A percentile compares a stretch with the other conserved stretches of the same genome.
phyloP scores from a whole-genome alignment of 2,888 invertebrate genomes.

The Brenthis hecate region DNA sequence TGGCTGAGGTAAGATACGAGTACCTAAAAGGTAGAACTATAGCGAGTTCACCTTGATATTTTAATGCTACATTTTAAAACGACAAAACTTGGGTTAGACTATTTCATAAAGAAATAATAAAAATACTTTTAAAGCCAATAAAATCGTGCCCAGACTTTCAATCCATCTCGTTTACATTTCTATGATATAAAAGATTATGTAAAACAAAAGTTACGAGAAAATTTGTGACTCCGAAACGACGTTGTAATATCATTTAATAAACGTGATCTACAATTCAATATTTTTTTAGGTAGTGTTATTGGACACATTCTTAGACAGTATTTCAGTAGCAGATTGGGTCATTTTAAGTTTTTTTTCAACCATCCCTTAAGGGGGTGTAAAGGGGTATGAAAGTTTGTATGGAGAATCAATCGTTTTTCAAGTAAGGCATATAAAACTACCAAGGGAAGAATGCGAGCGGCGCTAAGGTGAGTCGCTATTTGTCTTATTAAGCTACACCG shows the following conservation, averaged over 20 bases:
- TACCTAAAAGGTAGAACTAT: slow-evolving; percentile 3
- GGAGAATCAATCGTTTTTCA: too few relatives aligned
- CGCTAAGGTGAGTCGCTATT: too few relatives aligned
- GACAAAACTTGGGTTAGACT: slow-evolving; percentile 6
- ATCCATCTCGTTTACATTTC: slow-evolving; percentile 1
- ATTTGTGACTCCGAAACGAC: neutral
- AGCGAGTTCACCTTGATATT: slow-evolving; percentile 23
- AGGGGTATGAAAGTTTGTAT: too few relatives aligned
- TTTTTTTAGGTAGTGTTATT: too few relatives aligned
- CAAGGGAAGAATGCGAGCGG: too few relatives aligned
- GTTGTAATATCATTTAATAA: neutral
- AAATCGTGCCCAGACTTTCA: slow-evolving; percentile 13
- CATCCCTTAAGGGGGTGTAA: too few relatives aligned
- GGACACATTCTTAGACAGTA: too few relatives aligned
- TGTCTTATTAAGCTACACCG: too few relatives aligned
- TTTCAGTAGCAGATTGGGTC: too few relatives aligned
- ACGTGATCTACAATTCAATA: too few relatives aligned
- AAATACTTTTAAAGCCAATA: slow-evolving; percentile 17
- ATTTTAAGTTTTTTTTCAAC: too few relatives aligned
- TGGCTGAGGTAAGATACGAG: neutral
- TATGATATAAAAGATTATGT: slow-evolving; percentile 16
- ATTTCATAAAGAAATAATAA: slow-evolving; percentile 20
- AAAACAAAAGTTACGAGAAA: neutral
- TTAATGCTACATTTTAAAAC: slow-evolving; percentile 20
- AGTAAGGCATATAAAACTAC: too few relatives aligned